Percentiles rank a stretch among this genome's conserved stretches.
phyloP scores from a whole-genome alignment of 2,888 invertebrate species.

The Tuberolachnus salignus region DNA sequence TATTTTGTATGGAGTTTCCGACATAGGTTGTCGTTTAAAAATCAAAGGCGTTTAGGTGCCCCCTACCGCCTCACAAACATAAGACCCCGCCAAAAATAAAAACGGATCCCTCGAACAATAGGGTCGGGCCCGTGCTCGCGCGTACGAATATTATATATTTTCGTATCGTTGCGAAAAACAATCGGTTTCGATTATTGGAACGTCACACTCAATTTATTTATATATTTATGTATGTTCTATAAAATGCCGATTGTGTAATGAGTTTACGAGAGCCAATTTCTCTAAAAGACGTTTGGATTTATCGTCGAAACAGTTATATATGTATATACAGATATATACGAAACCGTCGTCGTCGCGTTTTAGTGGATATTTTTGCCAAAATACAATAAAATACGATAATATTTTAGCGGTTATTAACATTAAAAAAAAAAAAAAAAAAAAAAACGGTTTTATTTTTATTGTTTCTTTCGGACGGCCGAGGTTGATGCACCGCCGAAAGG shows the following conservation, averaged over 20 bases:
- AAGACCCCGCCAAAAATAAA: too few relatives aligned
- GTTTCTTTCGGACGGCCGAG: conserved; percentile 8
- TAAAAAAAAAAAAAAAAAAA: too few relatives aligned
- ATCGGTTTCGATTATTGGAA: not conserved
- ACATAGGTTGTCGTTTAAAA: too few relatives aligned
- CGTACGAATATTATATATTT: too few relatives aligned
- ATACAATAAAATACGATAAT: conserved; percentile 27
- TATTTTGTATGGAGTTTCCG: too few relatives aligned
- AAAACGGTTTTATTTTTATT: conserved; percentile 34
- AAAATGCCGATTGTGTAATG: not conserved
- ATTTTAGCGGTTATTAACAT: conserved; percentile 25
- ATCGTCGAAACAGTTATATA: not conserved
- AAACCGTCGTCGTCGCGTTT: not conserved
- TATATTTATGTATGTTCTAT: too few relatives aligned
- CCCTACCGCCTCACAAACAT: too few relatives aligned
- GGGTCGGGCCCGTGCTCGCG: too few relatives aligned
- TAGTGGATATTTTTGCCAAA: conserved; percentile 18
- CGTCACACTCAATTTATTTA: too few relatives aligned
- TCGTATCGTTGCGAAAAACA: not conserved
- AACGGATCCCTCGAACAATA: too few relatives aligned
- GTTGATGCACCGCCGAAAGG: conserved; percentile 43
- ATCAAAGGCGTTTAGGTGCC: too few relatives aligned
- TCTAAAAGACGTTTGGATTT: not conserved
- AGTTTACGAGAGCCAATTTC: conserved; percentile 15
- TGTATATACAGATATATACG: too few relatives aligned